These are phyloP conservation scores for Ectobius pallidus DNA, from an alignment of 2,888 invertebrate species.

Conservation along the genomic window DNA sequence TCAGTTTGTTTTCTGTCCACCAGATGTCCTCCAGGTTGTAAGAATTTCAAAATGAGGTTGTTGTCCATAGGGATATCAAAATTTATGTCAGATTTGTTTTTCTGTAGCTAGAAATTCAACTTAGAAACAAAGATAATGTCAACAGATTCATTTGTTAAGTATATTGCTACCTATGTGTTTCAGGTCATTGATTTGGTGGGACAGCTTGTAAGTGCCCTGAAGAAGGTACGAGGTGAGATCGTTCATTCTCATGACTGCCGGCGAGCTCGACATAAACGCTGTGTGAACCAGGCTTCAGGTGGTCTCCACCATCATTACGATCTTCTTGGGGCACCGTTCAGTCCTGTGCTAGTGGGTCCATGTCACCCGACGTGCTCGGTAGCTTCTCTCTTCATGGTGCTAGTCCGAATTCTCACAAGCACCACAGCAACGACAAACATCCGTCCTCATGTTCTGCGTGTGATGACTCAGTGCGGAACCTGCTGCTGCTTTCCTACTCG, in stretches of 20 bases:
- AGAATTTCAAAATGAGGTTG: too few species aligned
- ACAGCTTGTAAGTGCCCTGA: slow-evolving; percentile 62
- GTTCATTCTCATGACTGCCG: slow-evolving; percentile 62
- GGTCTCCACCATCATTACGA: slow-evolving; percentile 66
- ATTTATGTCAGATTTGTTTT: too few species aligned
- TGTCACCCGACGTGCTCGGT: slow-evolving; percentile 61
- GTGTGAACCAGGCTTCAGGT: slow-evolving; percentile 51
- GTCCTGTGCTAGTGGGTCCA: slow-evolving; percentile 50
- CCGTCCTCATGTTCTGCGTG: slow-evolving; percentile 44
- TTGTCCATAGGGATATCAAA: too few species aligned
- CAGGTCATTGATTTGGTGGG: slow-evolving; percentile 63
- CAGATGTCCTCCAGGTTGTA: too few species aligned
- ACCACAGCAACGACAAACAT: slow-evolving; percentile 4
- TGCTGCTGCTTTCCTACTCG: slow-evolving; percentile 69
- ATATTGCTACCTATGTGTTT: too few species aligned
- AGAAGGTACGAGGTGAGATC: slow-evolving; percentile 63
- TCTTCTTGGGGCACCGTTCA: slow-evolving; percentile 59
- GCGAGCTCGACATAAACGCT: slow-evolving; percentile 60
- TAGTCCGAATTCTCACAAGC: slow-evolving; percentile 50
- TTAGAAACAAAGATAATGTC: too few species aligned
- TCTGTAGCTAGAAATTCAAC: too few species aligned
- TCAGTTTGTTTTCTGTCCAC: too few species aligned
- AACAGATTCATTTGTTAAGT: too few species aligned
- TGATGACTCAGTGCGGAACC: slow-evolving; percentile 63
- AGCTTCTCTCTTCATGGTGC: slow-evolving; percentile 61